Conservation (phyloP, 2,888 invertebrate genomes). For the Unio pictorum region DNA sequence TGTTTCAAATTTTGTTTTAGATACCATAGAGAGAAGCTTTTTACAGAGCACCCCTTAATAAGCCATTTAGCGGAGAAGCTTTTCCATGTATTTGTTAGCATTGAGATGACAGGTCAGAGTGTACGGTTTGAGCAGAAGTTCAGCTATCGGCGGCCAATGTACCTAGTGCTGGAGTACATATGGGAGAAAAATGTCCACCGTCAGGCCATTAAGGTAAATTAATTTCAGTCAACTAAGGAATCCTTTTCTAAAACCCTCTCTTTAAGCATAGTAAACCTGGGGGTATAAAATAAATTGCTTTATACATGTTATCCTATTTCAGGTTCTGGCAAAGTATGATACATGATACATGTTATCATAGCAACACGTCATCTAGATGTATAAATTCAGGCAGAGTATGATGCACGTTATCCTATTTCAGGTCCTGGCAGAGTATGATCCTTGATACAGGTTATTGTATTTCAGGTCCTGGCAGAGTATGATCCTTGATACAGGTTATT, state of each 20-base stretch:
- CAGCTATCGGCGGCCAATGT: slow-evolving; percentile 96
- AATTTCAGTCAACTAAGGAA: background rate
- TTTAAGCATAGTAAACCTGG: no score
- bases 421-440: no score
- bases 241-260: no score
- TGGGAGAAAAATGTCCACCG: slow-evolving; percentile 88
- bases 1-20: slow-evolving; percentile 8
- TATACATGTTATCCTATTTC: no score
- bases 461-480: slow-evolving; percentile 81
- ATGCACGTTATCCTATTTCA: no score
- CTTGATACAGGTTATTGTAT: background rate
- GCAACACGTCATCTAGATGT: no score
- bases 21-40: slow-evolving; percentile 77
- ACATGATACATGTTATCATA: no score
- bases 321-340: no score
- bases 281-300: no score
- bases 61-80: slow-evolving; percentile 83
- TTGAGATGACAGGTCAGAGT: slow-evolving; percentile 96
- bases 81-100: slow-evolving; percentile 94
- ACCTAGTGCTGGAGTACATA: slow-evolving; percentile 90
- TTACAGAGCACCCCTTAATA: slow-evolving; percentile 80
- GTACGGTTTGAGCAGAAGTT: slow-evolving; percentile 98
- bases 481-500: slow-evolving; percentile 64
- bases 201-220: slow-evolving; percentile 79
- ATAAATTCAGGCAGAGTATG: no score